Conservation (phyloP, 2,113 vertebrate genomes). For the Passer montanus region DNA sequence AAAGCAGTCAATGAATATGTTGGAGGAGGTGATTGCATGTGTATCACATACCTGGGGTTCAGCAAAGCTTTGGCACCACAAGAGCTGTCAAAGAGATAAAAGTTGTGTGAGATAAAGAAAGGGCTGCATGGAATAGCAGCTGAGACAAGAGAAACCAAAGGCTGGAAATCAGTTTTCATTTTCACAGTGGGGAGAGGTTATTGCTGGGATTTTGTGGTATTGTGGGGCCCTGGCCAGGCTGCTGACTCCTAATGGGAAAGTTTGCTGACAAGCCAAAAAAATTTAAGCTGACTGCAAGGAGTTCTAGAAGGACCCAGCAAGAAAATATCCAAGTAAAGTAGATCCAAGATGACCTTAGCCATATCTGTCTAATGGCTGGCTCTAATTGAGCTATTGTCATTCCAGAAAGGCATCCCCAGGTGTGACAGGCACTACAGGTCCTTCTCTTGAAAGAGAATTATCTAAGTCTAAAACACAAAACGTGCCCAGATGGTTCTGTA, state of each 20-base stretch:
- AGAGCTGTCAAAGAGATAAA: not conserved
- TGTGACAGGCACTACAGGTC: not conserved
- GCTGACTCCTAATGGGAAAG: not conserved
- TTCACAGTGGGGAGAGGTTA: not conserved
- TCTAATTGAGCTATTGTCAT: constrained; percentile 46
- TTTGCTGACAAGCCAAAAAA: constrained; percentile 18
- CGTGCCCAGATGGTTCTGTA: not conserved
- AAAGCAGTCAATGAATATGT: not conserved
- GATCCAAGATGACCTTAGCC: constrained; percentile 46
- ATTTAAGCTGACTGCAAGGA: constrained; percentile 25
- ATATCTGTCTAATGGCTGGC: constrained; percentile 27
- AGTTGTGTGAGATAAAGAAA: not conserved
- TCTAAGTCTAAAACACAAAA: not conserved
- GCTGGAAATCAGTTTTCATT: not conserved
- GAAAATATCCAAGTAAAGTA: not conserved
- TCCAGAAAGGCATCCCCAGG: not conserved
- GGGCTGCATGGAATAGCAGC: not conserved
- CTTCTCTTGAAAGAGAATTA: not conserved
- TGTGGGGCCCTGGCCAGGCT: not conserved
- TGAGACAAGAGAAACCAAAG: not conserved
- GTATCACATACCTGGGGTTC: not conserved
- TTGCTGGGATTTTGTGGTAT: not conserved
- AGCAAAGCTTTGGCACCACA: not conserved
- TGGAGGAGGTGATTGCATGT: not conserved
- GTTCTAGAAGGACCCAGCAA: constrained; percentile 1